Conservation (phyloP, 2,797 vertebrate genomes). For the Hozukius guyotensis region DNA sequence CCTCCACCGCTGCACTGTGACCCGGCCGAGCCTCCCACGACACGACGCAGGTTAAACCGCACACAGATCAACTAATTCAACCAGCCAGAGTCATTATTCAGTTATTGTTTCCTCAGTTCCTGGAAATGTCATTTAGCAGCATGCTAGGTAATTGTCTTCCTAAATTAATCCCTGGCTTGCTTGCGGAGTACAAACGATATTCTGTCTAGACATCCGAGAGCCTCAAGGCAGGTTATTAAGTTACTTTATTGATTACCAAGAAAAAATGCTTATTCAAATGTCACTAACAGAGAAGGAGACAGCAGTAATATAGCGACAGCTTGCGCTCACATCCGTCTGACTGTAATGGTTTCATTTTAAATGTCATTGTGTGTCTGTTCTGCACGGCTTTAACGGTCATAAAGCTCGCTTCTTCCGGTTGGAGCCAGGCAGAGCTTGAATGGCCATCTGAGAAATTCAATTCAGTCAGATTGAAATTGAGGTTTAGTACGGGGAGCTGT, state of each 20-base stretch:
- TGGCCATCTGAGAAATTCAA: constrained; percentile 57
- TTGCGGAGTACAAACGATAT: constrained; percentile 18
- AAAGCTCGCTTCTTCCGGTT: constrained; percentile 22
- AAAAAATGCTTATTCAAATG: constrained; percentile 58
- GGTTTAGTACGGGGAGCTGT: constrained; percentile 33
- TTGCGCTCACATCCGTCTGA: neutral
- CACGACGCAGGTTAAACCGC: neutral
- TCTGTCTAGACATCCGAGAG: constrained; percentile 42
- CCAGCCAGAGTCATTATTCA: neutral
- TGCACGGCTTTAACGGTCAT: constrained; percentile 7
- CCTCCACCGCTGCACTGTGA: neutral
- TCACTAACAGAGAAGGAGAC: constrained; percentile 35
- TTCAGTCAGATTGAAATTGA: constrained; percentile 52
- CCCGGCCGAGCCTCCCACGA: neutral
- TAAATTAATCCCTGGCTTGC: constrained; percentile 32
- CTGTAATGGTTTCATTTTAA: constrained; percentile 40
- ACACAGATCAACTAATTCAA: neutral
- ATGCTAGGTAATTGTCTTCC: constrained; percentile 17
- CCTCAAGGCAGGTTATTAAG: constrained; percentile 48
- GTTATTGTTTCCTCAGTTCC: constrained; percentile 35
- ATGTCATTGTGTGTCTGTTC: constrained; percentile 55
- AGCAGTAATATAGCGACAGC: constrained; percentile 12
- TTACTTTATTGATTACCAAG: constrained; percentile 57
- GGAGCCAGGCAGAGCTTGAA: constrained; percentile 7
- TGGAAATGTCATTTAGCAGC: constrained; percentile 44